Base-by-base conservation (phyloP, 2,888 invertebrate genomes). In the Zygaena filipendulae region DNA sequence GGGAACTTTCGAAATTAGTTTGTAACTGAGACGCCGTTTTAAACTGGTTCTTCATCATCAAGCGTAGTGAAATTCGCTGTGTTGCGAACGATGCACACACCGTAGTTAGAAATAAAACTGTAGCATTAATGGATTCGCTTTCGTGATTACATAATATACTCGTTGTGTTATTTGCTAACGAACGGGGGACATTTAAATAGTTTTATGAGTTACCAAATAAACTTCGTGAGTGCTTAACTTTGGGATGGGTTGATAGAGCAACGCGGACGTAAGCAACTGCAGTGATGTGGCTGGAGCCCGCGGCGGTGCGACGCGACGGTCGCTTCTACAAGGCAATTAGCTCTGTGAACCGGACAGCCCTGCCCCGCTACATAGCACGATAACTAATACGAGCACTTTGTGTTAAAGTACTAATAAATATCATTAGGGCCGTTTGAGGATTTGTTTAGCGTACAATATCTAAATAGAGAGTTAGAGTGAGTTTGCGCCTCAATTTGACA, bases 171-270 rank as follows among this genome's bases (percentile, higher is more conserved):
- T n/a, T n/a, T n/a, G n/a, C n/a, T n/a, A n/a, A n/a, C n/a, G n/a
- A n/a, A n/a, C 43, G 44, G 43, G 47, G 60, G 49, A 60, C 60
- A 62, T n/a, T n/a, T n/a, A n/a, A n/a, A 66, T 59, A 71, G 74
- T 77, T 75, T 69, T 72, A 72, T 63, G 68, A 74, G 71, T 69
- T 68, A 52, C 59, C 57, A 52, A 72, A 72, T 71, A 69, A 69
- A 71, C 71, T 74, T 77, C 57, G 49, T 40, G 40, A 55, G 63
- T 58, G 69, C 62, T 74, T 64, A 66, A 75, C 59, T 77, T 72
- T 40, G 56, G 50, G 52, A 70, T 70, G 67, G 71, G 71, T 71
- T 60, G 57, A 59, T 56, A 60, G 60, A 46, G 51, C 51, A 40
- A 42, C 48, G 46, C 42, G 46, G 43, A 42, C 45, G 46, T 42